A percentile compares a stretch with the other conserved stretches of the same genome.
phyloP scores from a whole-genome alignment of 92 coral and sea anemone genomes.

The Desmophyllum pertusum region DNA sequence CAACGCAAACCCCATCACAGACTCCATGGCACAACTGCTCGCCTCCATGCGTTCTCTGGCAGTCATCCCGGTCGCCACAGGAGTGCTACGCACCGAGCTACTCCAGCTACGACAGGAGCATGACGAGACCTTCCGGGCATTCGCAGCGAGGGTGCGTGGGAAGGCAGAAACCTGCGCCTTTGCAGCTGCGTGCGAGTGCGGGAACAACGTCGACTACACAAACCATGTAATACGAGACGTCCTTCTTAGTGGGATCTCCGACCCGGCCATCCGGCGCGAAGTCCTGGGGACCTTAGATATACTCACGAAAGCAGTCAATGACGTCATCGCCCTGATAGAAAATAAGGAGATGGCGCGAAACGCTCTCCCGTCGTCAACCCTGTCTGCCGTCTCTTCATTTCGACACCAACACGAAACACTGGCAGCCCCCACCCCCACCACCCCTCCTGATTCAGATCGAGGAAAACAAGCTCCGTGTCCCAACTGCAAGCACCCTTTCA shows the following conservation, averaged over 20 bases:
- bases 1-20: conserved; percentile 40
- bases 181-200: conserved; percentile 38
- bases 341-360: conserved; percentile 70
- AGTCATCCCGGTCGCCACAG: conserved; percentile 53
- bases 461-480: conserved; percentile 56
- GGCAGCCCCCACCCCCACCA: conserved; percentile 12
- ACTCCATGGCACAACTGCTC: conserved; percentile 26
- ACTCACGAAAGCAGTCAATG: conserved; percentile 54
- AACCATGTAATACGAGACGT: conserved; percentile 58
- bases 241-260: conserved; percentile 57
- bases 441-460: conserved; percentile 30
- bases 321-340: conserved; percentile 66
- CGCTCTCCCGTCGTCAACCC: conserved; percentile 69
- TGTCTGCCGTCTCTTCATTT: conserved; percentile 58
- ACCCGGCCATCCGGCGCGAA: conserved; percentile 61
- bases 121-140: conserved; percentile 57
- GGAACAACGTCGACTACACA: conserved; percentile 50
- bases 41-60: conserved; percentile 63
- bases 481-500: conserved; percentile 37
- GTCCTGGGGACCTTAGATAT: conserved; percentile 45
- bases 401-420: conserved; percentile 42
- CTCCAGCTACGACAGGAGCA: conserved; percentile 55
- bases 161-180: conserved; percentile 63
- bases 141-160: conserved; percentile 61
- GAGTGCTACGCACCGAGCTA: conserved; percentile 65